phyloP scores from a whole-genome alignment of 2,888 invertebrate species.

The Alviniconcha strummeri region DNA sequence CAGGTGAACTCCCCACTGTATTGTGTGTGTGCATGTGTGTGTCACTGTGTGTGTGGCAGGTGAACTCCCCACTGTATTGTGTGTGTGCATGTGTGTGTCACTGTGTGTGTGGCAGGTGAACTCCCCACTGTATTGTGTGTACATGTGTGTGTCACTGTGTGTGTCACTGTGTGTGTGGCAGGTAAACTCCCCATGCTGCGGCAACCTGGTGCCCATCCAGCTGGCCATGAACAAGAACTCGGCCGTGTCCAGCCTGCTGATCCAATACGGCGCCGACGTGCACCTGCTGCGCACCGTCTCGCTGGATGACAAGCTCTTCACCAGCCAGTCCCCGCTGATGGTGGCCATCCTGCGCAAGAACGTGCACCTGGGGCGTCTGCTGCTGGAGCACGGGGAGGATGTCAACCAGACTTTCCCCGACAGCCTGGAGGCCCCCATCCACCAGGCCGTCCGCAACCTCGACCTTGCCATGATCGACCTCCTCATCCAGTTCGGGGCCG shows the following conservation, averaged over 20 bases:
- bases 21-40: too few relatives aligned
- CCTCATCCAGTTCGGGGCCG: slow-evolving; percentile 50
- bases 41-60: too few relatives aligned
- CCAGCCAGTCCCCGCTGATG: slow-evolving; percentile 46
- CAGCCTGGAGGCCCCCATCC: slow-evolving; percentile 46
- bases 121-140: too few relatives aligned
- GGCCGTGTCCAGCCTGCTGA: slow-evolving; percentile 48
- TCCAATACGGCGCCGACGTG: slow-evolving; percentile 51
- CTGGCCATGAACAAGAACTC: slow-evolving; percentile 51
- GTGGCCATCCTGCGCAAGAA: slow-evolving; percentile 49
- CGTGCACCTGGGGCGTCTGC: slow-evolving; percentile 44
- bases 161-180: neutral
- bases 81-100: too few relatives aligned
- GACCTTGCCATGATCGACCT: slow-evolving; percentile 48
- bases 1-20: too few relatives aligned
- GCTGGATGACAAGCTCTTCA: slow-evolving; percentile 38
- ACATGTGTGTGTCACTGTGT: too few relatives aligned
- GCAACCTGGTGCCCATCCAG: slow-evolving; percentile 48
- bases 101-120: too few relatives aligned
- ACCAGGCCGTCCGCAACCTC: slow-evolving; percentile 45
- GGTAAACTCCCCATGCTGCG: slow-evolving; percentile 49
- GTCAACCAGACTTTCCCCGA: slow-evolving; percentile 49
- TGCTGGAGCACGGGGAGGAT: slow-evolving; percentile 53
- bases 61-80: too few relatives aligned
- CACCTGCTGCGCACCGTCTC: slow-evolving; percentile 46